Evolutionary conservation across 2,888 invertebrate species (phyloP).

Genomic region (Thera obeliscata): DNA sequence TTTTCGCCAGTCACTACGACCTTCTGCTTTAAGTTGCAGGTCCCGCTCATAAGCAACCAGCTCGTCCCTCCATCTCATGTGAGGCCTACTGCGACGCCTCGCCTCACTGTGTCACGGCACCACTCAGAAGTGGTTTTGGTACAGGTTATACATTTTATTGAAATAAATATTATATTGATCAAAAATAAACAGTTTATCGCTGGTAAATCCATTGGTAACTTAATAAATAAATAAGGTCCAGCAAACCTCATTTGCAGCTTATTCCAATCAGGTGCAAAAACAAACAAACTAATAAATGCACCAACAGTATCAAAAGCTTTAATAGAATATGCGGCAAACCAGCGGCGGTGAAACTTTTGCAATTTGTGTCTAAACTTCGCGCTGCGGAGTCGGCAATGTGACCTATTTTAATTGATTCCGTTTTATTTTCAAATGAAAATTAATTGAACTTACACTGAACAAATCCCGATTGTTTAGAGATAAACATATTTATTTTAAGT

Average conservation of each 20-base stretch:
- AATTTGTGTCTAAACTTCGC: slow-evolving; percentile 40
- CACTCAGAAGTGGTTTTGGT: too few relatives aligned
- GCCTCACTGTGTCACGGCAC: too few relatives aligned
- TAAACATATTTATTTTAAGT: too few relatives aligned
- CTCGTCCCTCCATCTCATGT: too few relatives aligned
- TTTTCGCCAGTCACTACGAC: too few relatives aligned
- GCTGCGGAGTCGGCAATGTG: slow-evolving; percentile 28
- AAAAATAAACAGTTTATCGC: slow-evolving; percentile 1
- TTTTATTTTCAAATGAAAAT: slow-evolving; percentile 29
- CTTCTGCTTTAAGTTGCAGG: too few relatives aligned
- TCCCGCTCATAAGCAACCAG: too few relatives aligned
- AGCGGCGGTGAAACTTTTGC: slow-evolving; percentile 39
- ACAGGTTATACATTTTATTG: too few relatives aligned
- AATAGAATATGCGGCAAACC: slow-evolving; percentile 42
- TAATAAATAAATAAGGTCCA: slow-evolving; percentile 19
- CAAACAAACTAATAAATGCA: slow-evolving; percentile 39
- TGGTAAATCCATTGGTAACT: slow-evolving; percentile 13
- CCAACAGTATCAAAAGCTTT: slow-evolving; percentile 40
- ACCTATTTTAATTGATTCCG: slow-evolving; percentile 34
- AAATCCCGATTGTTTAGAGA: too few relatives aligned
- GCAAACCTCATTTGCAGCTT: slow-evolving; percentile 24
- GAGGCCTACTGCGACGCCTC: too few relatives aligned
- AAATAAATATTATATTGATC: neutral
- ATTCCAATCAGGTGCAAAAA: slow-evolving; percentile 32
- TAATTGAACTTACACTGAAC: slow-evolving; percentile 8